Base-by-base conservation (phyloP, 2,113 vertebrate species). In the Chionomys nivalis region DNA sequence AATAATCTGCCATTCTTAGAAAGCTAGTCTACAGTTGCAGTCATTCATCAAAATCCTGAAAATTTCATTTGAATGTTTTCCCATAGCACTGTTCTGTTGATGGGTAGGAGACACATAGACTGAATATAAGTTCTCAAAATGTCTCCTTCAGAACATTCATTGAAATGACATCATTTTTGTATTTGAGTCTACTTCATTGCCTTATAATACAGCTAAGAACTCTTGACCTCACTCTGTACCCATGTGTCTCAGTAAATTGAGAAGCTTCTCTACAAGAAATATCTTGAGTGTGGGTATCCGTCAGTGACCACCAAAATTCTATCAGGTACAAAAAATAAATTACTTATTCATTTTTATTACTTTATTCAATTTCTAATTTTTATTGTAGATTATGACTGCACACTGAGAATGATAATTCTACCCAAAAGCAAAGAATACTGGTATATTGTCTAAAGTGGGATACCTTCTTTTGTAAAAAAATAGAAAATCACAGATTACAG, bases 361-460 rank as follows among this genome's bases (percentile, higher is more conserved):
- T 91, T 97, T 98, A 47, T 96, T 97, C 93, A 87, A 87, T 97
- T 93, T 97, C 87, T 94, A 97, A 96, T 97, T 96, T 61, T 93
- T 52, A 91, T 97, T 97, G 89, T 49, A 92, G 83, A 95, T 97
- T 97, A 58, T 42, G 97, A 83, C 4, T 89, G 70, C 12, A 95
- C 21, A 65, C 6, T 9, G 4, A 72, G 85, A 97, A 96, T 97
- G 36, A 23, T 87, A 97, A 95, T 96, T 98, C 94, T 97, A 95
- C 78, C 98, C 82, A 97, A 90, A 97, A 87, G 95, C 61, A 96
- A 92, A 92, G 66, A 96, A 95, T 96, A 94, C 77, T 81, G 33
- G 96, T 97, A 96, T 97, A 98, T 97, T 97, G 19, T 70, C 91
- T 90, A 93, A 12, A 94, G 70, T 97, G 31, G 42, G 24, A 66